These are phyloP conservation scores for Drosophila rhopaloa DNA, from an alignment of 1,140 invertebrate genomes.

Conservation along the genomic window DNA sequence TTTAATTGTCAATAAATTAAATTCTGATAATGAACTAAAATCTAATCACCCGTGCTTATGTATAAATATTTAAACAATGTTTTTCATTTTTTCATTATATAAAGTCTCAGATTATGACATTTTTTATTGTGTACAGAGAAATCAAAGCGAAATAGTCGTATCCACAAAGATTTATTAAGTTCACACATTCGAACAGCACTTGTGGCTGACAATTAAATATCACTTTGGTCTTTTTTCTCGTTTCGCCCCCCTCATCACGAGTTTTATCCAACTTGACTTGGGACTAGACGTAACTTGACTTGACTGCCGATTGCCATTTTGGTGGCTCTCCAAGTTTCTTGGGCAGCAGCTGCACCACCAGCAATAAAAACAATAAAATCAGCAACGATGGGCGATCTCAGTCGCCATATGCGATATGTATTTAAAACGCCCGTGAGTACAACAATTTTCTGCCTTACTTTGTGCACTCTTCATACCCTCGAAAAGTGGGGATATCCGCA, in stretches of 20 bases:
- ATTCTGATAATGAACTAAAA: too few relatives aligned
- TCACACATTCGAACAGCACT: conserved; percentile 79
- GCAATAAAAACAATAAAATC: conserved; percentile 15
- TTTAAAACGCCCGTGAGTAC: conserved; percentile 53
- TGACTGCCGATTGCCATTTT: conserved; percentile 66
- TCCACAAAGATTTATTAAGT: conserved; percentile 74
- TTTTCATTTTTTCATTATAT: too few relatives aligned
- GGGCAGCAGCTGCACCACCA: conserved; percentile 18
- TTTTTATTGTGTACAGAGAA: conserved; percentile 4
- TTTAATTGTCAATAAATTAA: too few relatives aligned
- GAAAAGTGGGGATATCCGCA: background rate
- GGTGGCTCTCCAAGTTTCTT: conserved; percentile 26
- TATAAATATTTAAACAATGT: too few relatives aligned
- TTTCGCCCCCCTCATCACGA: background rate
- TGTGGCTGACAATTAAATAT: conserved; percentile 81
- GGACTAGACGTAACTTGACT: conserved; percentile 41
- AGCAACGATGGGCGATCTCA: conserved; percentile 15
- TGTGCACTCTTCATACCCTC: background rate
- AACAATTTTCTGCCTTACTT: conserved; percentile 20
- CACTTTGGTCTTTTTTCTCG: conserved; percentile 50
- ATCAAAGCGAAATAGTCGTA: conserved; percentile 28
- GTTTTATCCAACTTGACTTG: conserved; percentile 15
- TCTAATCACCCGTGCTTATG: too few relatives aligned
- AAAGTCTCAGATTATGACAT: background rate
- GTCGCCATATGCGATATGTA: conserved; percentile 35